Evolutionary conservation across 2,797 vertebrate species (phyloP).

Genomic region (Erpetoichthys calabaricus): DNA sequence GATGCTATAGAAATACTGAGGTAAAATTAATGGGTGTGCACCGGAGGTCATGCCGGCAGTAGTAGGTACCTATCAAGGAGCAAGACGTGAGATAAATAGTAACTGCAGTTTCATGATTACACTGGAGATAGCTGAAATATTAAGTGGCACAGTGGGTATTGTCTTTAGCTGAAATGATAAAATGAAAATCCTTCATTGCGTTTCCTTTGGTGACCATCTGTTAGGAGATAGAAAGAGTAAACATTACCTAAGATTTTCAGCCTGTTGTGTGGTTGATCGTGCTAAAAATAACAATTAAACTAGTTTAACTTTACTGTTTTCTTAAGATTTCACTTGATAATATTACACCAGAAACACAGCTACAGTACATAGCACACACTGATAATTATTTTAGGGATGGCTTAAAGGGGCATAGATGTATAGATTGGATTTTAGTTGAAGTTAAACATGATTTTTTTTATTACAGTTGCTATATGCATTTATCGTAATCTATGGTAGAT

Average conservation of each 20-base stretch:
- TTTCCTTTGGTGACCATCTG: slow-evolving; percentile 63
- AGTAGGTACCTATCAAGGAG: slow-evolving; percentile 52
- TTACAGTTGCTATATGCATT: too few species aligned
- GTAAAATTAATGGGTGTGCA: slow-evolving; percentile 84
- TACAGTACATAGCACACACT: too few species aligned
- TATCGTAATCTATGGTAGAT: too few species aligned
- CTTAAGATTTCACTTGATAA: too few species aligned
- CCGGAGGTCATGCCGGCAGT: slow-evolving; percentile 68
- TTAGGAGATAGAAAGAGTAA: slow-evolving; percentile 33
- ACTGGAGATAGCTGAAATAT: slow-evolving; percentile 56
- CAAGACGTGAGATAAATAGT: slow-evolving; percentile 74
- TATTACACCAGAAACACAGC: too few species aligned
- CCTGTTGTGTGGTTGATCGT: slow-evolving; percentile 18
- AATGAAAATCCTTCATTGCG: slow-evolving; percentile 42
- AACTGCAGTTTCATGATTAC: slow-evolving; percentile 46
- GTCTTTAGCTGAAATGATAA: slow-evolving; percentile 46
- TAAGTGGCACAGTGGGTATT: slow-evolving; percentile 44
- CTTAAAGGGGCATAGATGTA: too few species aligned
- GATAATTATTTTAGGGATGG: too few species aligned
- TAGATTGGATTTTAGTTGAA: too few species aligned
- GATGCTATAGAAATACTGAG: slow-evolving; percentile 71
- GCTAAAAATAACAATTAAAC: slow-evolving; percentile 26
- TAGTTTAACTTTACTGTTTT: slow-evolving; percentile 30
- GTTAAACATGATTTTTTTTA: too few species aligned
- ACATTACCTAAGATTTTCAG: neutral